Percentiles rank a stretch among this genome's conserved stretches.
phyloP scores from a whole-genome alignment of 2,113 vertebrate genomes.

The Phaethornis superciliosus region DNA sequence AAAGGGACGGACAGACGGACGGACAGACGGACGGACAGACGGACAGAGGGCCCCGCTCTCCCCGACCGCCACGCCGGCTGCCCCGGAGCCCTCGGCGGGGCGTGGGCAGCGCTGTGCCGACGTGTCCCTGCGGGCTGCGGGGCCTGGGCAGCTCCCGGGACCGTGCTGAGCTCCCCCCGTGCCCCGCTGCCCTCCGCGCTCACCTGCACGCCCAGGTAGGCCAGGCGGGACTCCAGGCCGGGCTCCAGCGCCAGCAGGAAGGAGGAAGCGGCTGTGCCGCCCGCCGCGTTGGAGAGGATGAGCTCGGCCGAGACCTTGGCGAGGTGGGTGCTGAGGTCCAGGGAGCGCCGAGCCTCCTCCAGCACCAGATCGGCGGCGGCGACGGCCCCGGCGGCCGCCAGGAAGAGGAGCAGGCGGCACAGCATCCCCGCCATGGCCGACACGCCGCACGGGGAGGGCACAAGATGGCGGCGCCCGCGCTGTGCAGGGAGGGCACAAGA shows the following conservation, averaged over 20 bases:
- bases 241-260: constrained; percentile 89
- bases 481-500: constrained; percentile 46
- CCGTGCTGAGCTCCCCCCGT: too few relatives aligned
- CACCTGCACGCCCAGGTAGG: constrained; percentile 90
- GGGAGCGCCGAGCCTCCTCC: constrained; percentile 90
- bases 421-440: constrained; percentile 68
- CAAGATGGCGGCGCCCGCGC: constrained; percentile 44
- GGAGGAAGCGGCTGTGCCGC: constrained; percentile 70
- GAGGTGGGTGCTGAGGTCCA: constrained; percentile 92
- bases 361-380: constrained; percentile 75
- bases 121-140: not conserved
- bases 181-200: constrained; percentile 19
- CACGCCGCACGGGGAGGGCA: not conserved
- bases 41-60: too few relatives aligned
- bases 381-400: constrained; percentile 33
- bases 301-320: constrained; percentile 92
- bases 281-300: constrained; percentile 79
- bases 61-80: too few relatives aligned
- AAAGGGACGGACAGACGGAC: too few relatives aligned
- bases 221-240: constrained; percentile 84
- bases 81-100: not conserved
- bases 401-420: constrained; percentile 55
- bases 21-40: too few relatives aligned
- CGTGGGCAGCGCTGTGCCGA: constrained; percentile 39
- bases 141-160: not conserved